phyloP scores from a whole-genome alignment of 2,797 vertebrate species.

The Urophycis tenuis region DNA sequence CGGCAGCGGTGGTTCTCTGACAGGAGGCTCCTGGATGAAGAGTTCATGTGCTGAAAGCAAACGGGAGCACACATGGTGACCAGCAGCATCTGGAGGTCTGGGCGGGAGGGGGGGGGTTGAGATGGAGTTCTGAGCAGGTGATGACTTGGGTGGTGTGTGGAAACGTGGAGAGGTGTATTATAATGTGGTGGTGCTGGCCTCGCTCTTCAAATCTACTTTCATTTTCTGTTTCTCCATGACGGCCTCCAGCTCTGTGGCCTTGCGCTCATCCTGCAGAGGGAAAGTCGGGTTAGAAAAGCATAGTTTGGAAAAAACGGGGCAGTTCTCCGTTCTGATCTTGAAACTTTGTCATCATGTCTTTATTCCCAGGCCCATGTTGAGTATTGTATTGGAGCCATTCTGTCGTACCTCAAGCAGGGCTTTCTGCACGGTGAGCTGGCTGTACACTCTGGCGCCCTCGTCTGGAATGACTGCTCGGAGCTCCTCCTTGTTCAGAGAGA shows the following conservation, averaged over 20 bases:
- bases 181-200: constrained; percentile 60
- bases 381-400: neutral
- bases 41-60: neutral
- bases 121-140: neutral
- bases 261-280: constrained; percentile 68
- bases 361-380: neutral
- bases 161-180: constrained; percentile 41
- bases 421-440: constrained; percentile 80
- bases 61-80: neutral
- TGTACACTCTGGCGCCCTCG: constrained; percentile 82
- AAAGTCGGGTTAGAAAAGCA: neutral
- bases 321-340: neutral
- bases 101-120: too few relatives aligned
- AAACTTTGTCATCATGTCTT: neutral
- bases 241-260: constrained; percentile 74
- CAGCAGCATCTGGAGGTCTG: too few relatives aligned
- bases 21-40: neutral
- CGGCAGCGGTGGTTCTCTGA: neutral
- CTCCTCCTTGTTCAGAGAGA: constrained; percentile 78
- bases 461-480: constrained; percentile 76
- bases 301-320: neutral
- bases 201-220: constrained; percentile 75
- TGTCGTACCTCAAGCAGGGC: constrained; percentile 74
- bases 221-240: constrained; percentile 88
- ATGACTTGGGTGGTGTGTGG: neutral